These are phyloP conservation scores for Chloropsis cyanopogon DNA, from an alignment of 2,113 vertebrate genomes.

Conservation along the genomic window DNA sequence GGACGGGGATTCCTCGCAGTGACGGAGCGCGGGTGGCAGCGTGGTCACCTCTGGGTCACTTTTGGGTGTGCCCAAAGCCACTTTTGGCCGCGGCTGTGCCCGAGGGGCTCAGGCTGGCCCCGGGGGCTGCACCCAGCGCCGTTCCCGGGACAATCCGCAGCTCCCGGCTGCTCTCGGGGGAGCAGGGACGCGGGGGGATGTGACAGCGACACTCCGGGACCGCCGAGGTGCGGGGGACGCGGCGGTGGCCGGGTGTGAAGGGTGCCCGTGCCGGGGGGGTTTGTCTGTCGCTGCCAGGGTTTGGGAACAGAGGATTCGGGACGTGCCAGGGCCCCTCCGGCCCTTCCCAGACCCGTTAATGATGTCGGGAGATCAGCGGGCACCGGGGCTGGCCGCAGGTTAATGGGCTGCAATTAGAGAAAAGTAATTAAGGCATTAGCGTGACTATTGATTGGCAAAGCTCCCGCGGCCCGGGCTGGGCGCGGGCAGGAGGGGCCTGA, in stretches of 20 bases:
- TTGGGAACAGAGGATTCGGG: neutral
- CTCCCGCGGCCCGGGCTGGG: neutral
- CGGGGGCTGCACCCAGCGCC: neutral
- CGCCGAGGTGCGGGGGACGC: neutral
- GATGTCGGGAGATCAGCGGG: slow-evolving; percentile 24
- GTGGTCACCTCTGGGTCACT: neutral
- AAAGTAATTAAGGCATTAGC: slow-evolving; percentile 41
- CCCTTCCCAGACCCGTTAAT: neutral
- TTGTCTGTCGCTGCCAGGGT: neutral
- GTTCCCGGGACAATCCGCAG: neutral
- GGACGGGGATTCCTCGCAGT: neutral
- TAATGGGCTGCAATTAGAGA: slow-evolving; percentile 45
- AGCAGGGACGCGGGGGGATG: neutral
- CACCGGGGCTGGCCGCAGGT: neutral
- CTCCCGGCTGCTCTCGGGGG: neutral
- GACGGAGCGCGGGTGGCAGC: neutral
- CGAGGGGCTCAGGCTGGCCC: neutral
- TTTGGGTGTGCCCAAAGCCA: neutral
- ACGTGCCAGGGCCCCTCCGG: neutral
- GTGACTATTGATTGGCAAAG: neutral
- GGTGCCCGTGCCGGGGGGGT: fast-evolving
- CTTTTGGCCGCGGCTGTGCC: no score
- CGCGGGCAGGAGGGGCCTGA: neutral
- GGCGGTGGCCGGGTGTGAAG: neutral
- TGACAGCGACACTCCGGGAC: neutral